Base-by-base conservation (phyloP, 1,140 invertebrate species). In the Halesus radiatus region DNA sequence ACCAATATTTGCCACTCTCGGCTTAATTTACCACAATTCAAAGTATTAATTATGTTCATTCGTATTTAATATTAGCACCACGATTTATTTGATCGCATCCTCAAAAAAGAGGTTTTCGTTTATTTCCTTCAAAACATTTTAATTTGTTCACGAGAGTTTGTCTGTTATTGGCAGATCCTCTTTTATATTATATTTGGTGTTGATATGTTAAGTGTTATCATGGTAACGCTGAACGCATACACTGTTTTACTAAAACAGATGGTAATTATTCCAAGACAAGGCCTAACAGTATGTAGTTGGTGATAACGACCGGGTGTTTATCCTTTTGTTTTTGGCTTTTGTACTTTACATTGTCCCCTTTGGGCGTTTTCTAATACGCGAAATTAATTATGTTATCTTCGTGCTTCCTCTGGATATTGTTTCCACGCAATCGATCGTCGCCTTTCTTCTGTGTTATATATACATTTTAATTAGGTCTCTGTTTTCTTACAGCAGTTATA, bases 291-390 rank as follows among this genome's bases (percentile, higher is more conserved):
- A 45, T 45, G 37, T 0, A 60, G 56, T 22, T 23, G 13, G 10
- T 23, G 20, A 60, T 60, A 60, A 60, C 56, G 56, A 60, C n/a
- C 56, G 56, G n/a, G 37, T 45, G 37, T 45, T 56, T 56, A n/a
- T 56, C n/a, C 54, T 22, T 18, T 56, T 18, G 54, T 18, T 1
- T 56, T 56, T 56, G 32, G 32, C 32, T 7, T 37, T 37, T 37
- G 15, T 45, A 37, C n/a, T 18, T 29, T n/a, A 32, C 45, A n/a
- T 10, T 66, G 26, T 66, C 62, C 16, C 62, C 6, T 66, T 32
- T 68, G n/a, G 15, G 20, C 7, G 8, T 45, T 45, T 45, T 45
- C 37, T 45, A 45, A 45, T 13, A 13, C 37, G 37, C 37, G 1
- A 56, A 18, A 56, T 18, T 56, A 18, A 56, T 18, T 56, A 18